Evolutionary conservation across 2,888 invertebrate species (phyloP).

Genomic region (Arctia plantaginis): DNA sequence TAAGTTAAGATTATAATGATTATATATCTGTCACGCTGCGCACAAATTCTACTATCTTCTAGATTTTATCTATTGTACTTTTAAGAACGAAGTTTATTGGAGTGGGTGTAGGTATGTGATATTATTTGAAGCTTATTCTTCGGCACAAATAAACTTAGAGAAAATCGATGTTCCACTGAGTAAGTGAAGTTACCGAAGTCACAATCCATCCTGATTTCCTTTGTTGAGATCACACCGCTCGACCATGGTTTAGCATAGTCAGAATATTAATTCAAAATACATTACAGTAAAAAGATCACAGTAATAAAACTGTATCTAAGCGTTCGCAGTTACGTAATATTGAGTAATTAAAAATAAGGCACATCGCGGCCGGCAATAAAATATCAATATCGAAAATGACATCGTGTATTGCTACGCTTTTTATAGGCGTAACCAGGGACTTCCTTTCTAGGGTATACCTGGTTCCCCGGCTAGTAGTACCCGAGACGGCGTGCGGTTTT

Average conservation of each 20-base stretch:
- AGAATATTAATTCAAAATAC: too few species aligned
- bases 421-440: background rate
- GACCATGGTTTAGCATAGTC: too few species aligned
- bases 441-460: too few species aligned
- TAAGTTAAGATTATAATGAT: background rate
- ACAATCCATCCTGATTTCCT: too few species aligned
- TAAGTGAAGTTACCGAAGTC: too few species aligned
- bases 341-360: background rate
- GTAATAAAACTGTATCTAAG: background rate
- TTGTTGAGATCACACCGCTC: too few species aligned
- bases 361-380: background rate
- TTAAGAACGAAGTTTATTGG: background rate
- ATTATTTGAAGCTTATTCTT: background rate
- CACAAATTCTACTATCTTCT: slow-evolving; percentile 3
- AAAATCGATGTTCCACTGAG: too few species aligned
- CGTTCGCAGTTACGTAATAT: background rate
- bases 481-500: too few species aligned
- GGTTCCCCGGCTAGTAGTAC: too few species aligned
- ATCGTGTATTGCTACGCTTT: background rate
- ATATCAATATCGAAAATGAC: background rate
- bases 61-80: background rate
- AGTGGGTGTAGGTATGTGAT: background rate
- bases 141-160: too few species aligned
- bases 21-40: background rate
- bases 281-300: background rate